A percentile compares a stretch with the other conserved stretches of the same genome.
Evolutionary conservation across 1,140 invertebrate genomes (phyloP).

Genomic region (Popillia japonica): DNA sequence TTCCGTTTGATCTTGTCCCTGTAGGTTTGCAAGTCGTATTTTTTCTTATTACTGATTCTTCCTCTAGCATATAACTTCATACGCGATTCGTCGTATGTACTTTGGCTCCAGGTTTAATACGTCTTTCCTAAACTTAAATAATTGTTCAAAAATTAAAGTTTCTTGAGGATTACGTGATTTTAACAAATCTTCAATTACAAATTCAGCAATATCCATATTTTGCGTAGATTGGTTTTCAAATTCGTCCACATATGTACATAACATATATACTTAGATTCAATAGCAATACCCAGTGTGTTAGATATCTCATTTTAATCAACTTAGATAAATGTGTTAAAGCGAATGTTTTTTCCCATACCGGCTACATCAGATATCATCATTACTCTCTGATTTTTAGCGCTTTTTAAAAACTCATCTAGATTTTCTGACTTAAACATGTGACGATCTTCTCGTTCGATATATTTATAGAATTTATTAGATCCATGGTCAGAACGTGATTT

Average conservation of each 20-base stretch:
- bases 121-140: background rate
- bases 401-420: background rate
- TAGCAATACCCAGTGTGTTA: background rate
- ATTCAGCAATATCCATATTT: background rate
- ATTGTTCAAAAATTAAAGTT: background rate
- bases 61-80: background rate
- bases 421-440: background rate
- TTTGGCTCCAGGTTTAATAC: background rate
- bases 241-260: background rate
- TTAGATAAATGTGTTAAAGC: background rate
- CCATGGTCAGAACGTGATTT: background rate
- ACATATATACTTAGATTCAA: background rate
- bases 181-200: background rate
- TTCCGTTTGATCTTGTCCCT: background rate
- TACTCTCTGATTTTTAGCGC: background rate
- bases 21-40: background rate
- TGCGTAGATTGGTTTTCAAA: background rate
- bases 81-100: background rate
- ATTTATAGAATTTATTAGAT: background rate
- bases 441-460: background rate
- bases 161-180: background rate
- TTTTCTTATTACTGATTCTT: too few species aligned
- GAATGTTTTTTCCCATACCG: background rate
- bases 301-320: background rate
- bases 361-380: conserved; percentile 1